Evolutionary conservation across 2,113 vertebrate genomes (phyloP), one percentile per base, ranked within the genome.

Genomic region (Smithornis capensis): DNA sequence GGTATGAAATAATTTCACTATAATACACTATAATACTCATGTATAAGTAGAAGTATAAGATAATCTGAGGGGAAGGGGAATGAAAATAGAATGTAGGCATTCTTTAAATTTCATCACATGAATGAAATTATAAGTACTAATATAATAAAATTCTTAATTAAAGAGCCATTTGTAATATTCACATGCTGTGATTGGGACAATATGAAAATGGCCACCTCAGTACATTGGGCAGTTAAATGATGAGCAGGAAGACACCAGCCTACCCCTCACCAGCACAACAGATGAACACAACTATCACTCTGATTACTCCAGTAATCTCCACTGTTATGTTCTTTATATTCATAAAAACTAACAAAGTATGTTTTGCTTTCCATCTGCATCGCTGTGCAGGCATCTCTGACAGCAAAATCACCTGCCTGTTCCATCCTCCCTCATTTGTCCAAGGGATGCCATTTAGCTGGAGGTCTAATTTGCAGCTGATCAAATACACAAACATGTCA

Each of bases 401-500:
- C 45, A 50, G 74, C 28, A 73, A 40, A 84, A 67, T 57, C 37
- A 78, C 38, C 69, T 84, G 74, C 69, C 38, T 81, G 28, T 37
- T 81, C 22, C 6, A 31, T 21, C 60, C 35, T 25, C 23, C 60
- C 55, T 91, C 29, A 1, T 50, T 87, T 21, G 33, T 50, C 74
- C 69, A 60, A 88, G 55, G 45, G 64, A 17, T 80, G 87, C 74
- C 49, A 55, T 90, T 90, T 87, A 92, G 64, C 68, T 68, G n/a
- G 16, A 63, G 50, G 57, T 63, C 49, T 87, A 57, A 92, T 90
- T 87, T 94, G 78, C 79, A 81, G 75, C 90, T 89, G 85, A 85
- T 83, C 67, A 82, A 73, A 82, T 60, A 35, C 5, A 7, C 17
- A 31, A 76, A 69, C 31, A 37, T 53, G 53, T 56, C 83, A 89